Evolutionary conservation across 2,113 vertebrate genomes (phyloP), one percentile per base, ranked within the genome.

Genomic region (Pimephales promelas): DNA sequence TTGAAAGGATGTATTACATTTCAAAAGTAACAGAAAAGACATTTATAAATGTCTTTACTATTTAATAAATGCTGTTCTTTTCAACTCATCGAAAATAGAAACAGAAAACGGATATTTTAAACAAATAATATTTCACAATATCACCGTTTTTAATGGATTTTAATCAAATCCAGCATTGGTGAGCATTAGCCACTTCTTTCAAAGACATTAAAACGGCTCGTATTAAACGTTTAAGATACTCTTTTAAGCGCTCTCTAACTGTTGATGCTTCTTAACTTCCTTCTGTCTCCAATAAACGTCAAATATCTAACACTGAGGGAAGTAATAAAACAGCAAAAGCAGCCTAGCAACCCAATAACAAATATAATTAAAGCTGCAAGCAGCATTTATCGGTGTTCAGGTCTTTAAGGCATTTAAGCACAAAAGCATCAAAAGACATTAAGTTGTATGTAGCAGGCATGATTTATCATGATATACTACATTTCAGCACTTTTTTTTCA

Each of bases 291-390:
- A 49, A 79, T 79, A 79, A 62, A 45, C 43, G 7, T 68, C 43
- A 62, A 86, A 76, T 86, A 74, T 13, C 2, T 45, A 52, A 72
- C 31, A 49, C 18, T 66, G 40, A 47, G 49, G 77, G 59, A 79
- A 79, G 40, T 79, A 79, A 66, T 79, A 62, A 24, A 68, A 68
- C 0, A 62, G 28, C 43, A 28, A 47, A 28, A 49, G 43, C 59
- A 49, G 77, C 77, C 26, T 49, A 43, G 77, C 77, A 79, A 79
- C 24, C 77, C 18, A 13, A 64, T 9, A 79, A 64, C 40, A 79
- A 79, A 79, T 43, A 64, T 49, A 45, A 64, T 64, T 28, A 28
- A n/a, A n/a, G n/a, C n/a, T n/a, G n/a, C n/a, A n/a, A n/a, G n/a
- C n/a, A n/a, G n/a, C n/a, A n/a, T n/a, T n/a, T n/a, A n/a, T n/a